phyloP scores from a whole-genome alignment of 2,113 vertebrate species.

The Terrapene triunguis region DNA sequence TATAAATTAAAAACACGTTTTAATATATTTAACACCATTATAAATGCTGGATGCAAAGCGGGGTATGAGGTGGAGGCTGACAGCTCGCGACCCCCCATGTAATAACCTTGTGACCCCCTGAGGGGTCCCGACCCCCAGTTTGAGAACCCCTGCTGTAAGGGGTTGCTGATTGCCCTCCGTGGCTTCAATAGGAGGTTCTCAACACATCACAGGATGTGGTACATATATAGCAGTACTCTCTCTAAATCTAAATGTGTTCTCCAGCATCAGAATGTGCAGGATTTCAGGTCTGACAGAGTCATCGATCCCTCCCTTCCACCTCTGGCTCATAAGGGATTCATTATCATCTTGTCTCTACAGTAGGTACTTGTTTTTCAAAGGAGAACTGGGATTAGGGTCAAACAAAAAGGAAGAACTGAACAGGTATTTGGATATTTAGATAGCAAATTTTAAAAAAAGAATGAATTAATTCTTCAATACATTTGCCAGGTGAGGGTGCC shows the following conservation, averaged over 20 bases:
- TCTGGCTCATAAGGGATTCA: neutral
- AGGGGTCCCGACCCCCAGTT: too few species aligned
- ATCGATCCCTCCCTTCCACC: neutral
- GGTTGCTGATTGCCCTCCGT: neutral
- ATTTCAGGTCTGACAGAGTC: neutral
- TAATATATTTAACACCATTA: too few species aligned
- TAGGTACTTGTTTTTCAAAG: neutral
- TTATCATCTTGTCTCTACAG: neutral
- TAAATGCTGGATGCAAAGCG: too few species aligned
- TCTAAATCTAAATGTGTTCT: neutral
- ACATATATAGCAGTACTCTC: constrained; percentile 32
- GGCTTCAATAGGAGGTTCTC: neutral
- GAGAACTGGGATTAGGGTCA: neutral
- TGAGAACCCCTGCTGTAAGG: too few species aligned
- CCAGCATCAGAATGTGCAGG: neutral
- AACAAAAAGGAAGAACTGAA: neutral
- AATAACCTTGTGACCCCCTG: too few species aligned
- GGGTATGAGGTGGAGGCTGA: too few species aligned
- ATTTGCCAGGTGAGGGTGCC: neutral
- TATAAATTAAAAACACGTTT: too few species aligned
- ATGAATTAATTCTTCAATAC: neutral
- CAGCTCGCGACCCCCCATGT: too few species aligned
- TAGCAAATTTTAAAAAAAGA: neutral
- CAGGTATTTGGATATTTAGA: constrained; percentile 35
- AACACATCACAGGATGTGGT: neutral